Percentiles rank a stretch among this genome's conserved stretches.
phyloP scores from a whole-genome alignment of 2,113 vertebrate species.

The Dasyornis broadbenti region DNA sequence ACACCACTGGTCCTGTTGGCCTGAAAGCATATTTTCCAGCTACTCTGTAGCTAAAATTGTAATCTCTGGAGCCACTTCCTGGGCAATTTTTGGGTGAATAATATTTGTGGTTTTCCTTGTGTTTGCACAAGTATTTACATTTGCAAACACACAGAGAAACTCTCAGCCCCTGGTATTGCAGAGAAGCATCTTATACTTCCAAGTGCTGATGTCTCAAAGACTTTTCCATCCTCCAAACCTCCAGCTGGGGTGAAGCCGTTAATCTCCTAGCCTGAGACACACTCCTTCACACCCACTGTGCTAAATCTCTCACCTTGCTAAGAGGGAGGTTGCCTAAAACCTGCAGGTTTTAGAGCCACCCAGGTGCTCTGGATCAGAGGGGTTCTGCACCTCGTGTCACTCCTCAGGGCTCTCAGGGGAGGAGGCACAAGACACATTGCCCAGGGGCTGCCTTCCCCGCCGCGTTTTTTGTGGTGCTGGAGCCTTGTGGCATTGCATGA shows the following conservation, averaged over 20 bases:
- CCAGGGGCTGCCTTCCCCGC: not conserved
- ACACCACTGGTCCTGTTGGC: not conserved
- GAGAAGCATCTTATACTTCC: not conserved
- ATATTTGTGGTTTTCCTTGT: not conserved
- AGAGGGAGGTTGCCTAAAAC: not conserved
- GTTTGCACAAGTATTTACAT: not conserved
- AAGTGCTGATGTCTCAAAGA: not conserved
- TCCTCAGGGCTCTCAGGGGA: not conserved
- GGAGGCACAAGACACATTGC: not conserved
- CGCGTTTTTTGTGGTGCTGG: not conserved
- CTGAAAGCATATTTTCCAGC: not conserved
- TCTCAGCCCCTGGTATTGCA: not conserved
- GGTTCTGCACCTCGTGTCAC: not conserved
- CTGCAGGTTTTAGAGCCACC: not conserved
- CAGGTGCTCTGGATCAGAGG: not conserved
- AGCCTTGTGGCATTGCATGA: not conserved
- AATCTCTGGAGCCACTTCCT: not conserved
- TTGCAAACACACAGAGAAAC: not conserved
- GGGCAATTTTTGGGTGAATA: not conserved
- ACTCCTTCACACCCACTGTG: not conserved
- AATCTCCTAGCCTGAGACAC: not conserved
- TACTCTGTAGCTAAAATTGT: not conserved
- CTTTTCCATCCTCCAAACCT: not conserved
- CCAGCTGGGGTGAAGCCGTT: not conserved
- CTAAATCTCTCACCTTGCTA: not conserved